Base-by-base conservation (phyloP, 1,140 invertebrate genomes). In the Ceratitis capitata region DNA sequence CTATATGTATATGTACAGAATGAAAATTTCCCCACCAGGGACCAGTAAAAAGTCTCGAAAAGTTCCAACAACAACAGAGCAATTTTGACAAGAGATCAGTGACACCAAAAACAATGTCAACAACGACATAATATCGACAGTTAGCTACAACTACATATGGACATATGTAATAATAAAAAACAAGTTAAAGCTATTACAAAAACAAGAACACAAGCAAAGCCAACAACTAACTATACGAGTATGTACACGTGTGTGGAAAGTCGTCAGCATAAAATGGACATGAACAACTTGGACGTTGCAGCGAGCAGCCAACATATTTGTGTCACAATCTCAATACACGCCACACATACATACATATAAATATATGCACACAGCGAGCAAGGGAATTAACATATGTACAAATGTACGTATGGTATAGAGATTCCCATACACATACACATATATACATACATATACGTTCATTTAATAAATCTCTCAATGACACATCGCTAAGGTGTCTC, bases 11-110 rank as follows among this genome's bases (percentile, higher is more conserved):
- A n/a, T n/a, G n/a, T n/a, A n/a, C n/a, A n/a, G n/a, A n/a, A n/a
- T n/a, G n/a, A n/a, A 56, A 9, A 23, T 9, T 56, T 56, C 19
- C 51, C 23, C 51, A 23, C 51, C 51, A 9, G n/a, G n/a, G n/a
- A n/a, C n/a, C n/a, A 56, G 51, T 56, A n/a, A n/a, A 19, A 56
- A 69, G 29, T n/a, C 32, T 69, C 61, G 16, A 69, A 69, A 69
- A 69, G 61, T 69, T 35, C 39, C 61, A 69, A 69, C 61, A 69
- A n/a, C n/a, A n/a, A n/a, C n/a, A n/a, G n/a, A n/a, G 32, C 61
- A 69, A 16, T 69, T 69, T 69, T 69, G 61, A 69, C 61, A 69
- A 19, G 61, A 29, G 61, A 69, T 69, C 61, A 32, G 32, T 69
- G 61, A 69, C 61, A 69, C 16, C 61, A 69, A 35, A 29, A 69